Evolutionary conservation across 2,888 invertebrate species (phyloP), one percentile per base, ranked within the genome.

Genomic region (Diplazon laetatorius): DNA sequence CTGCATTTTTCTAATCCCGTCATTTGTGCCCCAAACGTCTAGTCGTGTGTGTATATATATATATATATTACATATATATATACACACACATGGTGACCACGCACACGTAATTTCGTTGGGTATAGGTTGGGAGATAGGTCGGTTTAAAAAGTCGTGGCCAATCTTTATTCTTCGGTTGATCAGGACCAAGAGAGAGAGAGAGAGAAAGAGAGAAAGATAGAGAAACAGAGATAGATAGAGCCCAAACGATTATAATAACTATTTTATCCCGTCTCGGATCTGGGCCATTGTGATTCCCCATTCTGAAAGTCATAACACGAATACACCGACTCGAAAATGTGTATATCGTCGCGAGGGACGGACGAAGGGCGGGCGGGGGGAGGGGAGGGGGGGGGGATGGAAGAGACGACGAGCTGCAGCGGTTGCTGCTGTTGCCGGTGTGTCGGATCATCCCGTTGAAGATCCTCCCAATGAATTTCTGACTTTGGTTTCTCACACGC

Each of bases 211-310:
- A n/a, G n/a, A n/a, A n/a, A n/a, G n/a, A n/a, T n/a, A n/a, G n/a
- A n/a, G n/a, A n/a, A n/a, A 77, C 83, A 87, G 42, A 50, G 35
- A 37, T 18, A 52, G 42, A 55, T 55, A 71, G 85, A 84, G 84
- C 86, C 87, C 88, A 88, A 89, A 89, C 89, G 89, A 90, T 90
- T 90, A 90, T 90, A 90, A 91, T 90, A 90, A 90, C 90, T 90
- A 90, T 90, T 91, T 91, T 91, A 90, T 91, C 90, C 88, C 87
- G 87, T 87, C 86, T 80, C 85, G 85, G 89, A 91, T 91, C 91
- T 90, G 89, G 88, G 83, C 89, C 89, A 91, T 91, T 91, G 91
- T 91, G 88, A 86, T 85, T 89, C 84, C 87, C 90, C 88, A 88
- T 89, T 90, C 88, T 89, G 87, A 90, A 89, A 90, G 90, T 90